These are phyloP conservation scores for Hippoglossus stenolepis DNA, from an alignment of 2,113 vertebrate species.

Conservation along the genomic window DNA sequence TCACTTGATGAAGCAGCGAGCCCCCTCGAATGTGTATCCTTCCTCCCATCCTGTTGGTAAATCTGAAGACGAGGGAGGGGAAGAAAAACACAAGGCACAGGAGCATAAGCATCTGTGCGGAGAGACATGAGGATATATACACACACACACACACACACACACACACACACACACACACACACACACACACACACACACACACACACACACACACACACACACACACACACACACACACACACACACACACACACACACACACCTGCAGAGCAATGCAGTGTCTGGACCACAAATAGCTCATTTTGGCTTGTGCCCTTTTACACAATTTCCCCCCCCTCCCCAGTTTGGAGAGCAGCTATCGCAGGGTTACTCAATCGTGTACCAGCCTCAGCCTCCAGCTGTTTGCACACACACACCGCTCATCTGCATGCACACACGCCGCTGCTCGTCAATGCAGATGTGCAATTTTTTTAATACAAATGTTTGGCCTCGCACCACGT, in stretches of 20 bases:
- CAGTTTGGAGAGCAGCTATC: neutral
- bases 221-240: slow-evolving; percentile 15
- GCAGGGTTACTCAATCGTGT: slow-evolving; percentile 13
- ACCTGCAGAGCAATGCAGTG: slow-evolving; percentile 52
- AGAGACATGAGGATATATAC: slow-evolving; percentile 12
- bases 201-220: slow-evolving; percentile 8
- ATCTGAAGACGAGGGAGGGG: slow-evolving; percentile 79
- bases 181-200: slow-evolving; percentile 2
- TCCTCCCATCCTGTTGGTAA: slow-evolving; percentile 97
- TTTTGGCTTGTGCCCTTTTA: slow-evolving; percentile 27
- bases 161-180: slow-evolving; percentile 31
- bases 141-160: neutral
- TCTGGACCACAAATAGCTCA: slow-evolving; percentile 31
- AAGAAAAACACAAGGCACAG: slow-evolving; percentile 19
- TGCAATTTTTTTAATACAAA: neutral
- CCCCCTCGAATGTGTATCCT: slow-evolving; percentile 96
- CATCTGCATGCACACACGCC: slow-evolving; percentile 20
- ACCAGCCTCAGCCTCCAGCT: slow-evolving; percentile 23
- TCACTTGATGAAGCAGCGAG: slow-evolving; percentile 99
- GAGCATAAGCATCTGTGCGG: slow-evolving; percentile 36
- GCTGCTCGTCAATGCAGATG: neutral
- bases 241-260: slow-evolving; percentile 18
- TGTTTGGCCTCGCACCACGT: neutral
- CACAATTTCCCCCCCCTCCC: slow-evolving; percentile 4
- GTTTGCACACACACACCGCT: neutral